Evolutionary conservation across 2,113 vertebrate genomes (phyloP), one percentile per base, ranked within the genome.

Genomic region (Puntigrus tetrazona): DNA sequence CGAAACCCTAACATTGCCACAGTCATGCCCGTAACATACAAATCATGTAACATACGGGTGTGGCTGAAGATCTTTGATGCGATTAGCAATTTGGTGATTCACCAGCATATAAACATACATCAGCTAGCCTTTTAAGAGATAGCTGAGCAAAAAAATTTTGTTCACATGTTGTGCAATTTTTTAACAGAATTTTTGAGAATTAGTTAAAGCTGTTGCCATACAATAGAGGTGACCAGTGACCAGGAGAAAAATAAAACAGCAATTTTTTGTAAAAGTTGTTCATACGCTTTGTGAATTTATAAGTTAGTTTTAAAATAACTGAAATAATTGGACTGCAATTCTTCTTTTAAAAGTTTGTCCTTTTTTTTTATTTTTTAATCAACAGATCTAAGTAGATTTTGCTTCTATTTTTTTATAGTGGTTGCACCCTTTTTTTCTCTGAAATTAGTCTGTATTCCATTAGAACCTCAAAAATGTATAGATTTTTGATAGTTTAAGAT

Each of bases 31-130:
- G 7, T 50, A 74, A 59, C 52, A 72, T 82, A 36, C 31, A 73
- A 72, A 78, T 77, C 74, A 55, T 77, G 27, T 22, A 22, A 52
- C 47, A 55, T n/a, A 2, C n/a, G 74, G 76, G 76, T 59, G 50
- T 38, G 34, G 38, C 50, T 29, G 43, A 3, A 61, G 76, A 78
- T 78, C n/a, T 9, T 11, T 50, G 7, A 27, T 16, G 34, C 25
- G 76, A 78, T 59, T 41, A 59, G 31, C 13, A 8, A 22, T 78
- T 38, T 36, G n/a, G 76, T 20, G 34, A 61, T 18, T 78, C 31
- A 25, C 34, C 22, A 38, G 14, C 7, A 27, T 75, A 31, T 50
- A 75, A 73, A 75, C 25, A 20, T 75, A 20, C 41, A 31, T 43
- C 31, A 36, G 20, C 18, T 36, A 7, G 7, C 29, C 20, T 75